Percentiles rank a stretch among this genome's conserved stretches.
Evolutionary conservation across 2,113 vertebrate species (phyloP).

Genomic region (Antechinus stuartii): DNA sequence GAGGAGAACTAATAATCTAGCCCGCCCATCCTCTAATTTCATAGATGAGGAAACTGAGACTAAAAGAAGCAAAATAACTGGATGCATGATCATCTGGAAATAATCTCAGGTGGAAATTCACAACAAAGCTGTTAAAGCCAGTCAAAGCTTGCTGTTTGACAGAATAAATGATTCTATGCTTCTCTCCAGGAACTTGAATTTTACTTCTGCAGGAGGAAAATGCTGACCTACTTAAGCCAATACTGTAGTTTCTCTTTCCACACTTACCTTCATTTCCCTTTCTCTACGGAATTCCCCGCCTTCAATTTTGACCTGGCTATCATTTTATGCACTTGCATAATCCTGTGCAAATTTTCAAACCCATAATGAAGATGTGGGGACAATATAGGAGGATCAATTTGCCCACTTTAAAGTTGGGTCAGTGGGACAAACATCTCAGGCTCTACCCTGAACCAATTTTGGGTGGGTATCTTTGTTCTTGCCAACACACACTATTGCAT

Average conservation of each 20-base stretch:
- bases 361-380: slow-evolving; percentile 11
- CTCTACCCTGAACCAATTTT: not conserved
- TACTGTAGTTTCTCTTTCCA: not conserved
- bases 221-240: not conserved
- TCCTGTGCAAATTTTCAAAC: slow-evolving; percentile 24
- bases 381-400: not conserved
- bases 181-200: not conserved
- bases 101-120: not conserved
- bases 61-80: not conserved
- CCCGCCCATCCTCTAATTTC: not conserved
- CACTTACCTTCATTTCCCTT: not conserved
- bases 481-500: not conserved
- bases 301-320: not conserved
- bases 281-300: not conserved
- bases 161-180: not conserved
- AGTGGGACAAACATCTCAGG: not conserved
- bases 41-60: not conserved
- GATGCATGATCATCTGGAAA: not conserved
- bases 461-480: not conserved
- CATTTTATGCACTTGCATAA: slow-evolving; percentile 39
- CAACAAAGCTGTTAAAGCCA: not conserved
- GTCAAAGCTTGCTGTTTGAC: not conserved
- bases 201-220: not conserved
- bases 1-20: not conserved
- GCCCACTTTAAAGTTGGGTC: not conserved